Base-by-base conservation (phyloP, 1,140 invertebrate species). In the Euschistus heros region DNA sequence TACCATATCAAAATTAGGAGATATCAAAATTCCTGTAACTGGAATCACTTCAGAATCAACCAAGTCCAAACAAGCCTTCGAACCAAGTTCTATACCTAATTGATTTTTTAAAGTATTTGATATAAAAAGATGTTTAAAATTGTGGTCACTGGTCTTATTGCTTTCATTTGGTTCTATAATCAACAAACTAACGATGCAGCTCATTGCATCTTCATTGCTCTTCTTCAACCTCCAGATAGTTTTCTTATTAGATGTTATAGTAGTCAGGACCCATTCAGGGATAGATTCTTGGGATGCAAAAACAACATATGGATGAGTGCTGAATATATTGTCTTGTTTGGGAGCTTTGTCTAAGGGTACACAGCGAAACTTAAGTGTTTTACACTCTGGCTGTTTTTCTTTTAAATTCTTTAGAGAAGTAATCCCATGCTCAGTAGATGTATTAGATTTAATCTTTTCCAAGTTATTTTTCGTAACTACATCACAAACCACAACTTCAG, bases 401-500 rank as follows among this genome's bases (percentile, higher is more conserved):
- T 15, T 57, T 57, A 57, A 27, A 26, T 26, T 57, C 6, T 57
- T 26, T 8, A 50, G 5, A n/a, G 22, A 50, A 20, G 47, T 18
- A 20, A 17, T 6, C n/a, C 10, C 17, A 50, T 50, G 8, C 10
- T 50, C n/a, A 1, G 17, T 18, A 22, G 22, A 18, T 50, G 47
- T 54, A 63, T 33, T 66, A 42, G 65, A 22, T 61, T 55, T 66
- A 63, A 22, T 54, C 18, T 62, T 46, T 54, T 54, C 24, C 18
- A 7, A 15, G 13, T 54, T 6, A 54, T 20, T 61, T 42, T 33
- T 61, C 15, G 15, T 14, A 17, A 44, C 3, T 17, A 33, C 50
- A 54, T 52, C 37, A 6, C 15, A 22, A 20, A 67, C 37, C 27
- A 70, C 66, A 24, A 70, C 30, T 64, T 70, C 69, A 42, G 65